Evolutionary conservation across 2,797 vertebrate genomes (phyloP), one percentile per base, ranked within the genome.

Genomic region (Aldrovandia affinis): DNA sequence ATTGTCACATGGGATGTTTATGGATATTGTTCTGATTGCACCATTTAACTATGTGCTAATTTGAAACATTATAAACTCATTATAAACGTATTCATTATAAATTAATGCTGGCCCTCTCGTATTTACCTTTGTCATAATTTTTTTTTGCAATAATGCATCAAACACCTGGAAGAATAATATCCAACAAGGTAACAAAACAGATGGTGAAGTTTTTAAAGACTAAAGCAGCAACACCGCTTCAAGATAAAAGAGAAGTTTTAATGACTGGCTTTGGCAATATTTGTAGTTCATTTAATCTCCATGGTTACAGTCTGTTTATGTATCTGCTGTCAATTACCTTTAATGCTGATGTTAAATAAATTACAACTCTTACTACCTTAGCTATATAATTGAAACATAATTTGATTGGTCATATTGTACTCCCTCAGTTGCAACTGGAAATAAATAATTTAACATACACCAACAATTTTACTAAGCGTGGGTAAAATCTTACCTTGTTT

Each of bases 211-310:
- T n/a, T 57, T 57, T 57, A 14, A 14, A 57, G 57, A 22, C 25
- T 5, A 20, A 59, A 18, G 25, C 15, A 1, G 12, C 0, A 20
- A 22, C 61, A 65, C 28, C 2, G 3, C 28, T 65, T 25, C 28
- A 9, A 65, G 15, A 30, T 15, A 7, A 65, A 65, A 65, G 18
- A 57, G 9, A 65, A 30, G 6, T 28, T 28, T 28, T 65, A 65
- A 65, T 65, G 28, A 30, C 25, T 28, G 8, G 8, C 25, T 28
- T 65, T 65, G 61, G 8, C 61, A 65, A 30, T 15, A 65, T 65
- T 65, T 65, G 61, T 15, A 70, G 18, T 70, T 70, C 14, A 70
- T 77, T 77, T 77, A n/a, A 44, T 77, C 42, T 77, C 39, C 25
- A 44, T 77, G 73, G 42, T 77, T 47, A 25, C 42, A 25, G 42